phyloP scores from a whole-genome alignment of 2,113 vertebrate genomes.

The Chloropsis hardwickii region DNA sequence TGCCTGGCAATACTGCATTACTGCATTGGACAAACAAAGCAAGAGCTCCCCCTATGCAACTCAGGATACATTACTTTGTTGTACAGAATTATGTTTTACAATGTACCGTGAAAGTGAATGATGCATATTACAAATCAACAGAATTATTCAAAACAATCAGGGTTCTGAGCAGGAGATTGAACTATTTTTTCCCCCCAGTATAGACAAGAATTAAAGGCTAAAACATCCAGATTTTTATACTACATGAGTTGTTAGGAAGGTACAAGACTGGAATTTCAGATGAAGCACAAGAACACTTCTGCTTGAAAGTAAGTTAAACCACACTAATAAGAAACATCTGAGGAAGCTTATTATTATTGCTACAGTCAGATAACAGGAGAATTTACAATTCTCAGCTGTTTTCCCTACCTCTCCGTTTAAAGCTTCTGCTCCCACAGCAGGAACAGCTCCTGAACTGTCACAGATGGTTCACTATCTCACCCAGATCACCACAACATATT shows the following conservation, averaged over 20 bases:
- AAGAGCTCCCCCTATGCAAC: conserved; percentile 66
- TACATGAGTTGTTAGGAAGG: not conserved
- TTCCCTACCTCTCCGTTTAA: not conserved
- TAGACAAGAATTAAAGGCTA: not conserved
- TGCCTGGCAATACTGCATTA: not conserved
- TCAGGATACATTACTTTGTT: not conserved
- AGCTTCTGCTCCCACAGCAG: not conserved
- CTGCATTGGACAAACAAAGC: conserved; percentile 44
- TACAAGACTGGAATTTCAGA: not conserved
- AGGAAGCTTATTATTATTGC: not conserved
- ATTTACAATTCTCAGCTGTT: not conserved
- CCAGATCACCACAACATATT: not conserved
- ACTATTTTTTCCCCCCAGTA: not conserved
- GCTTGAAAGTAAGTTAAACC: not conserved
- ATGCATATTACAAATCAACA: not conserved
- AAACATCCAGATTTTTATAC: not conserved
- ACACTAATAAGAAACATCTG: not conserved
- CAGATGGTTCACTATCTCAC: not conserved
- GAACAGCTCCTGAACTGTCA: not conserved
- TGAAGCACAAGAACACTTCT: not conserved
- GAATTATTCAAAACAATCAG: not conserved
- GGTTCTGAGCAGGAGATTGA: not conserved
- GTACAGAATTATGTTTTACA: not conserved
- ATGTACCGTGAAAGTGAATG: not conserved
- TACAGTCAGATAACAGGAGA: not conserved